Base-by-base conservation (phyloP, 2,888 invertebrate genomes). In the Drosophila greeni region DNA sequence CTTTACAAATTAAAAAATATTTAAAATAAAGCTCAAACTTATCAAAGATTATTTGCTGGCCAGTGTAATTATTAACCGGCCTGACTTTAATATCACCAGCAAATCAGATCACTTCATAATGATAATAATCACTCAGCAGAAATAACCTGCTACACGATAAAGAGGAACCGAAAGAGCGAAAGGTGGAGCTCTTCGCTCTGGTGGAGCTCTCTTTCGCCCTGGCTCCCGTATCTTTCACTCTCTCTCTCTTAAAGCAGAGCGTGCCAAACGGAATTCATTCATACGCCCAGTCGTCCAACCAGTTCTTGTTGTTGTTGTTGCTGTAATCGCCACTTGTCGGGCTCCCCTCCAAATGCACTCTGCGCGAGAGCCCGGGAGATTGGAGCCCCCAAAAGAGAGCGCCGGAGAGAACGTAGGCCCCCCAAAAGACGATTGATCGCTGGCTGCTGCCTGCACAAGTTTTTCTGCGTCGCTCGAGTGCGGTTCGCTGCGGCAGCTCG, bases 401-500 rank as follows among this genome's bases (percentile, higher is more conserved):
- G 48, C n/a, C 33, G 18, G 57, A 48, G 57, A 48, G 39, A 47
- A 31, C 53, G 34, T 52, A 72, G 75, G 64, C 73, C 49, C 14
- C 14, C 55, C 45, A 31, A 56, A 37, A 33, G 54, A 51, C 34
- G 43, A 52, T 31, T 47, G 53, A 67, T 51, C 68, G 31, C 34
- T 36, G 31, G 45, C 31, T 39, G 40, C 51, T 23, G 49, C 45
- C 54, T 60, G 66, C 54, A 77, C 73, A 85, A 85, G 85, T 75
- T 68, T 75, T 76, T 81, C 77, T 76, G 72, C 74, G 74, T 81
- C 74, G 82, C 73, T 73, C 73, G 81, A 71, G 84, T 82, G 74
- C 84, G 82, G 79, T 70, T 77, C 40, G 36, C 39, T 48, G 70
- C 74, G 66, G 53, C 57, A 79, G 80, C 65, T 60, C 26, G 65